phyloP scores from a whole-genome alignment of 37 sponge, comb jelly and placozoan species.

The Cliona cf. orientalis region DNA sequence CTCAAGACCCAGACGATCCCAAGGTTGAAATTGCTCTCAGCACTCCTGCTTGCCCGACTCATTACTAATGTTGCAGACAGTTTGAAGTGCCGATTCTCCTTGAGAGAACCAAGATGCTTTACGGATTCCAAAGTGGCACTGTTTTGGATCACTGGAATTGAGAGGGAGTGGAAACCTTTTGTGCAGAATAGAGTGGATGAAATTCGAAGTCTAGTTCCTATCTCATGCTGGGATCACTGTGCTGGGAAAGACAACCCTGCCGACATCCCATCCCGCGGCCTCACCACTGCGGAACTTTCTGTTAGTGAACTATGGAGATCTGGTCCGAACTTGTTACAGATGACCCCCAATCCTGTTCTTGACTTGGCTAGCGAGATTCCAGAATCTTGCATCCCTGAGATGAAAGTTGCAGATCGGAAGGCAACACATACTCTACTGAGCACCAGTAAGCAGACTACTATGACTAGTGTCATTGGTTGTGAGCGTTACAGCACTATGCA shows the following conservation, averaged over 20 bases:
- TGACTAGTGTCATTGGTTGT: not conserved
- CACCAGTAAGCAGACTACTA: not conserved
- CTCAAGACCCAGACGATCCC: constrained; percentile 35
- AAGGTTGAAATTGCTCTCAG: constrained; percentile 8
- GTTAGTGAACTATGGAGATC: constrained; percentile 11
- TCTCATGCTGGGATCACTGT: not conserved
- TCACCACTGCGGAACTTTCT: constrained; percentile 1
- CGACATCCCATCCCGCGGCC: constrained; percentile 26
- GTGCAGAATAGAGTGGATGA: constrained; percentile 33
- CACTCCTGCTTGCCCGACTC: constrained; percentile 23
- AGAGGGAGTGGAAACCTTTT: constrained; percentile 38
- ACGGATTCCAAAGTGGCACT: constrained; percentile 45
- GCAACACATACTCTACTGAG: constrained; percentile 3
- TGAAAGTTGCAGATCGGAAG: constrained; percentile 6
- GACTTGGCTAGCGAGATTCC: no score
- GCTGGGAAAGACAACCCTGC: constrained; percentile 34
- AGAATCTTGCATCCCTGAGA: constrained; percentile 14
- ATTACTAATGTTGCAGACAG: constrained; percentile 15
- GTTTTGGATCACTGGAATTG: constrained; percentile 26
- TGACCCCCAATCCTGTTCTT: no score
- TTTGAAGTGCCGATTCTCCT: not conserved
- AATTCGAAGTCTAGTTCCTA: constrained; percentile 11
- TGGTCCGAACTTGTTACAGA: constrained; percentile 18
- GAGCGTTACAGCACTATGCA: constrained; percentile 1
- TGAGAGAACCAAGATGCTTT: constrained; percentile 15